Conservation (phyloP, 2,888 invertebrate species). For the Drymonia ruficornis region DNA sequence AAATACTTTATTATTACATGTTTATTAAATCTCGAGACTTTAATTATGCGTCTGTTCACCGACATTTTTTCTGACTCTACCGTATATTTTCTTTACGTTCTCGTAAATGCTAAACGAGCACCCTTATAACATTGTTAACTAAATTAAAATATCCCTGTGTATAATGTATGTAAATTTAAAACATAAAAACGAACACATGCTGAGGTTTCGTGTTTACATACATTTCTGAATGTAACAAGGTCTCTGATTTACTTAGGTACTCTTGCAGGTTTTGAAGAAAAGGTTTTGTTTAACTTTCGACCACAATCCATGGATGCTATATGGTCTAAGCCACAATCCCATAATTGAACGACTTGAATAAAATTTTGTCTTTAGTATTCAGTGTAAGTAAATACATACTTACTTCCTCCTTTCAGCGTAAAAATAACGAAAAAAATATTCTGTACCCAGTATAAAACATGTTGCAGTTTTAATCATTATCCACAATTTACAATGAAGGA, state of each 20-base stretch:
- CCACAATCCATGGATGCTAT: too few relatives aligned
- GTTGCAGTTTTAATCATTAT: too few relatives aligned
- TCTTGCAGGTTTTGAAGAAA: not conserved
- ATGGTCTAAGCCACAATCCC: too few relatives aligned
- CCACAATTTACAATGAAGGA: too few relatives aligned
- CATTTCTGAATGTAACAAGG: slow-evolving; percentile 16
- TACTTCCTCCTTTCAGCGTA: too few relatives aligned
- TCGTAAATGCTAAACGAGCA: slow-evolving; percentile 19
- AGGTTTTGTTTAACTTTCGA: not conserved
- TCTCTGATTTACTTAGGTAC: slow-evolving; percentile 22
- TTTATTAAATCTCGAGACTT: not conserved
- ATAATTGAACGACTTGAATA: too few relatives aligned
- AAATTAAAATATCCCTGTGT: slow-evolving; percentile 39
- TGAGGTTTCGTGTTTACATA: slow-evolving; percentile 27
- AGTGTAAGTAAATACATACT: too few relatives aligned
- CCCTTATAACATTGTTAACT: slow-evolving; percentile 36
- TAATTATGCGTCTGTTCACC: not conserved
- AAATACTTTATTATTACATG: too few relatives aligned
- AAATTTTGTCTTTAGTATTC: too few relatives aligned
- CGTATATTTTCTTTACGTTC: slow-evolving; percentile 28
- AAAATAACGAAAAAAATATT: too few relatives aligned
- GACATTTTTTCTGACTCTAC: not conserved
- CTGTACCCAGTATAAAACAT: too few relatives aligned
- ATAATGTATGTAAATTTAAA: slow-evolving; percentile 38
- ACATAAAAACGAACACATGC: slow-evolving; percentile 36